Percentiles rank a stretch among this genome's conserved stretches.
These are phyloP conservation scores for Eunapius fragilis DNA, from an alignment of 37 sponge, comb jelly and placozoan genomes.

Conservation along the genomic window DNA sequence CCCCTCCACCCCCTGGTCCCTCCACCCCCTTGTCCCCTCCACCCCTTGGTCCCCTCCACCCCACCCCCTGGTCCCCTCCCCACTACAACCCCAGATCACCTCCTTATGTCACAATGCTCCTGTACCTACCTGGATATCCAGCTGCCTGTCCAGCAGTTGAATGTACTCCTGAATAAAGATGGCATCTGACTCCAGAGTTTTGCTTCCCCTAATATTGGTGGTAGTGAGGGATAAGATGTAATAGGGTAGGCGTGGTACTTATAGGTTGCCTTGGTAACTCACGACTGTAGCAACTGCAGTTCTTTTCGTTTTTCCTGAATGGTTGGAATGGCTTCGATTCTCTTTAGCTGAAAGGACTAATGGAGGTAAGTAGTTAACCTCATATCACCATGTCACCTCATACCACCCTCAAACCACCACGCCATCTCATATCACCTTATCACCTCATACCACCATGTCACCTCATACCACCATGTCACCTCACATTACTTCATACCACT, in stretches of 20 bases:
- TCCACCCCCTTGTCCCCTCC: too few relatives aligned
- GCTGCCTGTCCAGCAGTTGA: slow-evolving; percentile 28
- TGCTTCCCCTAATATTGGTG: slow-evolving; percentile 3
- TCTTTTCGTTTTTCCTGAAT: background rate
- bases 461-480: background rate
- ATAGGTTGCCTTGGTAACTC: background rate
- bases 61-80: too few relatives aligned
- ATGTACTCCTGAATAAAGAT: slow-evolving; percentile 34
- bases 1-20: too few relatives aligned
- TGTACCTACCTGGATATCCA: slow-evolving; percentile 53
- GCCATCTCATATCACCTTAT: too few relatives aligned
- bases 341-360: background rate
- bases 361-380: background rate
- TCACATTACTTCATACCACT: background rate
- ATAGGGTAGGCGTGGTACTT: background rate
- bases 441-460: background rate
- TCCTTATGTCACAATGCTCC: too few relatives aligned
- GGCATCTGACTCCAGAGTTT: slow-evolving; percentile 2
- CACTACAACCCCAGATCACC: too few relatives aligned
- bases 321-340: background rate
- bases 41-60: too few relatives aligned
- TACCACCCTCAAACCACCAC: background rate
- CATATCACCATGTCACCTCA: background rate
- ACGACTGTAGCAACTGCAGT: background rate
- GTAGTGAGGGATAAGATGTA: background rate